Base-by-base conservation (phyloP, 2,888 invertebrate genomes). In the Beris morrisii region DNA sequence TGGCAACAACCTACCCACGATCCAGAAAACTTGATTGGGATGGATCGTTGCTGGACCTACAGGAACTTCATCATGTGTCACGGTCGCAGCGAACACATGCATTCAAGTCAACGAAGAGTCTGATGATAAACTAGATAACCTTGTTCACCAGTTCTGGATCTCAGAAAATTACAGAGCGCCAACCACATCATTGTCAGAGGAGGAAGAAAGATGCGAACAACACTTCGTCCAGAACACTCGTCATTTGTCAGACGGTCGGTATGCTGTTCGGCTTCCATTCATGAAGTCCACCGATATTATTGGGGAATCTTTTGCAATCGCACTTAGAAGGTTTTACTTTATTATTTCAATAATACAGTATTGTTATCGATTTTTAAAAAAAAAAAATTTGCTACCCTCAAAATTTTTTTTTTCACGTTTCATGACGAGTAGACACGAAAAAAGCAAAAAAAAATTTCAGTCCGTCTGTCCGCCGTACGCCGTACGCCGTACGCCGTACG, bases 11-110 rank as follows among this genome's bases (percentile, higher is more conserved):
- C 45, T 53, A 32, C 58, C 54, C 12, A 45, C 52, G 6, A 4
- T 66, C 9, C 52, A 66, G 43, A 59, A 66, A 7, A 66, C 66
- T 7, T n/a, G n/a, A 13, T 54, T 66, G 0, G 66, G 54, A 13
- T 66, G 66, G 66, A 46, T 56, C 5, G 43, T 56, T 4, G 6
- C 45, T 3, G 56, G 56, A 12, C 7, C 4, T 11, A 12, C 9
- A 1, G 11, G n/a, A n/a, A 5, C 5, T 9, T 11, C 28, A 31
- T 46, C 46, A 13, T 9, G 9, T 3, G 22, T 22, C 22, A 22
- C 22, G 22, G 22, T 22, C 1, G 22, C 22, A 22, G 22, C 3
- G 2, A 22, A 22, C 3, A 22, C 56, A 1, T 44, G 43, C 11
- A 6, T 11, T 9, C 22, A 22, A 22, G 3, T 1, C 22, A 22